Evolutionary conservation across 2,113 vertebrate genomes (phyloP).

Genomic region (Oryzias melastigma): DNA sequence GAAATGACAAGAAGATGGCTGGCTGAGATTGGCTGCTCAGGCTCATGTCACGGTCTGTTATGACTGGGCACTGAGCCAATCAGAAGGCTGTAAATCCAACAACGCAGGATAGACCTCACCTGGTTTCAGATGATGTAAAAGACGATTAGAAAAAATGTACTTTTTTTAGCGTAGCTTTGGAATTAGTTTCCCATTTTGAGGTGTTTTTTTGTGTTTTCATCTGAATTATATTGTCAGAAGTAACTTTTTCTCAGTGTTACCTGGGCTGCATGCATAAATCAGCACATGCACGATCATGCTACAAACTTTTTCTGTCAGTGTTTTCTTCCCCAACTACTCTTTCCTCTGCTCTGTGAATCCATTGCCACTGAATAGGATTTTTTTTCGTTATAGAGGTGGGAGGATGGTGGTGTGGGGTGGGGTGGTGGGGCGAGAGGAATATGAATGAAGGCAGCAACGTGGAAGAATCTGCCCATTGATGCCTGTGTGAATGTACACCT

Average conservation of each 20-base stretch:
- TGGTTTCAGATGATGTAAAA: slow-evolving; percentile 52
- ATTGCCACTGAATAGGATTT: slow-evolving; percentile 94
- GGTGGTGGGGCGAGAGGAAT: slow-evolving; percentile 69
- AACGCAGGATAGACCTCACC: slow-evolving; percentile 36
- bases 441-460: slow-evolving; percentile 99
- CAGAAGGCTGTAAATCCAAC: slow-evolving; percentile 37
- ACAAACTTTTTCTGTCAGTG: slow-evolving; percentile 56
- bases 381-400: slow-evolving; percentile 78
- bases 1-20: slow-evolving; percentile 75
- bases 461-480: slow-evolving; percentile 99
- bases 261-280: slow-evolving; percentile 73
- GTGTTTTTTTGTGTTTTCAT: not conserved
- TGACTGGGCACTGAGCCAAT: slow-evolving; percentile 61
- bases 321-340: slow-evolving; percentile 55
- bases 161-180: not conserved
- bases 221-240: slow-evolving; percentile 38
- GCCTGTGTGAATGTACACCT: slow-evolving; percentile 98
- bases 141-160: no score
- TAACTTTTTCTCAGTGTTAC: slow-evolving; percentile 66
- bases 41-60: slow-evolving; percentile 68
- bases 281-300: slow-evolving; percentile 69
- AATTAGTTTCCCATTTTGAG: not conserved
- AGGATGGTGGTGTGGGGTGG: slow-evolving; percentile 10
- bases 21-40: slow-evolving; percentile 62
- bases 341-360: slow-evolving; percentile 88